Evolutionary conservation across 2,888 invertebrate species (phyloP), one percentile per base, ranked within the genome.

Genomic region (Ligdia adustata): DNA sequence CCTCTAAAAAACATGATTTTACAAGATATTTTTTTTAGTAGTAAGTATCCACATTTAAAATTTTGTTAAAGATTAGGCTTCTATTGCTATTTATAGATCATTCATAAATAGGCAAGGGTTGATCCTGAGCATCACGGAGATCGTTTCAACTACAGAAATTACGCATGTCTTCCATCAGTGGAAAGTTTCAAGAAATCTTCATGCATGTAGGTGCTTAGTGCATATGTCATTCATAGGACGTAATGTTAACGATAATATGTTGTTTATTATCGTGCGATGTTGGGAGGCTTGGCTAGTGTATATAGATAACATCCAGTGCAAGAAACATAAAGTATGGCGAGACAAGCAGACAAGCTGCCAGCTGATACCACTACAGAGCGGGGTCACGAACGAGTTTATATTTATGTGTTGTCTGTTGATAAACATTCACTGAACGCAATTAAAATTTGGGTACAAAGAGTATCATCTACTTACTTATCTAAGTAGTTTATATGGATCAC

Each of bases 251-350:
- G 12, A 9, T 34, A 9, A 12, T 4, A 13, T 22, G 22, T 22
- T 11, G 12, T 33, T 22, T 20, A 22, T 20, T 22, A 22, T 33
- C n/a, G 6, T 20, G 9, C 13, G 13, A 14, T 27, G 26, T 26
- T 14, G 20, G 69, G 66, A 66, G 71, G 71, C 71, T 69, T 51
- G 71, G 61, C 67, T 57, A 48, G 48, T 55, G 22, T 35, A 50
- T n/a, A n/a, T n/a, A 16, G 68, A 68, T 65, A 65, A 60, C 42
- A 16, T 22, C 34, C 5, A 15, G 22, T 34, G 35, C 26, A 26
- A 12, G 22, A 34, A 22, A 15, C 26, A 28, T 18, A 24, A 9
- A 35, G 35, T n/a, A 20, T 39, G 33, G 15, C 28, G 28, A 39
- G 52, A 45, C 47, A 28, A 47, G 48, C 51, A 57, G 53, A 50